These are phyloP conservation scores for Cactoblastis cactorum DNA, from an alignment of 2,888 invertebrate genomes.

Conservation along the genomic window DNA sequence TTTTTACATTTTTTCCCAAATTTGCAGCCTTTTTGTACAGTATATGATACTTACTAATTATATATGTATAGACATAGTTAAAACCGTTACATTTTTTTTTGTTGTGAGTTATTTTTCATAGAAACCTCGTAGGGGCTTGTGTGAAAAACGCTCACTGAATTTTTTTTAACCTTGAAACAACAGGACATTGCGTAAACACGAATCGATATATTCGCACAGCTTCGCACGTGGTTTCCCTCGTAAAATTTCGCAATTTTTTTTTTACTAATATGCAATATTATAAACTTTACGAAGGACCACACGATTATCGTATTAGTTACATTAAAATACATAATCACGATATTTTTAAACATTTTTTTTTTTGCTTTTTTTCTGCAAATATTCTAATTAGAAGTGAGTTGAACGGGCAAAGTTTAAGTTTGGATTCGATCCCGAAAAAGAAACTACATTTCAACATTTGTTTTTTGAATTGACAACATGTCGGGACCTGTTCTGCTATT, in stretches of 20 bases:
- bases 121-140: slow-evolving; percentile 28
- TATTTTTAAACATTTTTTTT: slow-evolving; percentile 52
- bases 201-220: slow-evolving; percentile 57
- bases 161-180: slow-evolving; percentile 59
- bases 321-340: slow-evolving; percentile 55
- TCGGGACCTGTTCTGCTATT: slow-evolving; percentile 15
- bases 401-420: slow-evolving; percentile 35
- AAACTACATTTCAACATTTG: slow-evolving; percentile 49
- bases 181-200: slow-evolving; percentile 57
- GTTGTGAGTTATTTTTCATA: slow-evolving; percentile 44
- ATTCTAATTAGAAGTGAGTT: slow-evolving; percentile 40
- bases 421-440: slow-evolving; percentile 42
- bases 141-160: slow-evolving; percentile 42
- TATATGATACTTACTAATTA: slow-evolving; percentile 75
- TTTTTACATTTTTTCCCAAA: slow-evolving; percentile 70
- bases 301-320: slow-evolving; percentile 45
- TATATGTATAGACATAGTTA: slow-evolving; percentile 74
- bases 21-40: slow-evolving; percentile 74
- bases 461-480: slow-evolving; percentile 10
- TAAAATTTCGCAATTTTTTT: not conserved
- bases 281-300: slow-evolving; percentile 21
- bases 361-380: slow-evolving; percentile 39
- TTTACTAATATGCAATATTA: not conserved
- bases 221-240: slow-evolving; percentile 31
- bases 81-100: slow-evolving; percentile 62